Evolutionary conservation across 1,140 invertebrate genomes (phyloP).

Genomic region (Belonocnema kinseyi): DNA sequence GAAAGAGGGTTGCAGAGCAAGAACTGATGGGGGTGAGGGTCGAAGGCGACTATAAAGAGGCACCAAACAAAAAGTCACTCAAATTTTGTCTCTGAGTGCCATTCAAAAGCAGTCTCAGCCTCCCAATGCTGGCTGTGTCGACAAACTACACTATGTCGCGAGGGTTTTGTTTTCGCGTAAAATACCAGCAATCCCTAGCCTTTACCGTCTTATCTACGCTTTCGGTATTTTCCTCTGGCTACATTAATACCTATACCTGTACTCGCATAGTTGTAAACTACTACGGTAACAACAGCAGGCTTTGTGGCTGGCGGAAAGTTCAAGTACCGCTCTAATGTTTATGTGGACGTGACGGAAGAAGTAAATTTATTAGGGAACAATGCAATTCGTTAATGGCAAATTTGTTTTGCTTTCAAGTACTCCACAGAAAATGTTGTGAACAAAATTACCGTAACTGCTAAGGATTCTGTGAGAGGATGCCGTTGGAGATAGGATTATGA

Average conservation of each 20-base stretch:
- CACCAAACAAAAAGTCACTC: slow-evolving; percentile 62
- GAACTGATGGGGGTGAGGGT: slow-evolving; percentile 39
- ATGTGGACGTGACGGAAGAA: not conserved
- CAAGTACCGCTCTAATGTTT: slow-evolving; percentile 26
- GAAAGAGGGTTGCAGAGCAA: slow-evolving; percentile 33
- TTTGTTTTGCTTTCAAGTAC: slow-evolving; percentile 11
- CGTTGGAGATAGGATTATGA: too few species aligned
- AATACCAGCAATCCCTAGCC: slow-evolving; percentile 7
- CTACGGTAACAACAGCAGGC: not conserved
- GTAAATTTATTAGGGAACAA: slow-evolving; percentile 5
- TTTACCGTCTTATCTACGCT: not conserved
- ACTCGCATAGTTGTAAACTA: not conserved
- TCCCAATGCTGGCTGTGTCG: slow-evolving; percentile 22
- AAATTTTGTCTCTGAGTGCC: slow-evolving; percentile 58
- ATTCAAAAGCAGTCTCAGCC: slow-evolving; percentile 43
- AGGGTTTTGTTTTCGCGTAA: slow-evolving; percentile 23
- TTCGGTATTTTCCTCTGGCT: not conserved
- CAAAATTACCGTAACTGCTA: too few species aligned
- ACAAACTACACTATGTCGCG: slow-evolving; percentile 8
- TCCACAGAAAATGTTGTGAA: too few species aligned
- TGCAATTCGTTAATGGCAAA: slow-evolving; percentile 1
- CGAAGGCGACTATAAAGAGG: slow-evolving; percentile 35
- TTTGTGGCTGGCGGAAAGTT: not conserved
- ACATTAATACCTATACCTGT: not conserved
- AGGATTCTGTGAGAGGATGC: too few species aligned